Conservation (phyloP, 2,888 invertebrate genomes). For the Heliconius ismenius region DNA sequence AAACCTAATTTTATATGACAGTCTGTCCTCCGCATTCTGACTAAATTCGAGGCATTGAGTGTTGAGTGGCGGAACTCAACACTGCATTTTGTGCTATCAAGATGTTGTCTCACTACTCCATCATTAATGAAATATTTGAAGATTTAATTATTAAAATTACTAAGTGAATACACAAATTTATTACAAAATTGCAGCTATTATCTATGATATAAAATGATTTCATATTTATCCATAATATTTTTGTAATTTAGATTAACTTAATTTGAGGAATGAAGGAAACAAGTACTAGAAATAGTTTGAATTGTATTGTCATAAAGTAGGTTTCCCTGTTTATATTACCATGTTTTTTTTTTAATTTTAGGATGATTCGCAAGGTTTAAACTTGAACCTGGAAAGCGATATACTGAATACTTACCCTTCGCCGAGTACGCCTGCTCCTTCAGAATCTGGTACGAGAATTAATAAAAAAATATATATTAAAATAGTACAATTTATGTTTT, state of each 20-base stretch:
- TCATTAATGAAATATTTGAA: background rate
- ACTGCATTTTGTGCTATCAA: too few relatives aligned
- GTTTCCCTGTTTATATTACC: too few relatives aligned
- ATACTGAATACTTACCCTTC: constrained; percentile 51
- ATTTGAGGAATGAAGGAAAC: too few relatives aligned
- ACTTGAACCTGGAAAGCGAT: constrained; percentile 56
- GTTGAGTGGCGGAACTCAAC: too few relatives aligned
- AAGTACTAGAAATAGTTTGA: background rate
- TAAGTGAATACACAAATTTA: background rate
- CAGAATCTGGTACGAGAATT: constrained; percentile 55
- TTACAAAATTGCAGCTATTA: too few relatives aligned
- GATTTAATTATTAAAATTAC: background rate
- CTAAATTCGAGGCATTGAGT: too few relatives aligned
- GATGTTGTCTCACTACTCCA: too few relatives aligned
- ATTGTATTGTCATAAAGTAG: background rate
- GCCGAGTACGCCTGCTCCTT: constrained; percentile 52
- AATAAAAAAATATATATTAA: background rate
- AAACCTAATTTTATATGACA: too few relatives aligned
- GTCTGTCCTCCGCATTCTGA: too few relatives aligned
- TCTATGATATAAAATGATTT: background rate
- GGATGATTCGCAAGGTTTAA: constrained; percentile 50
- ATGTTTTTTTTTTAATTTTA: constrained; percentile 40
- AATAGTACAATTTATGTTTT: background rate
- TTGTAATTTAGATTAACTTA: too few relatives aligned
- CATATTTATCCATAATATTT: background rate